phyloP scores from a whole-genome alignment of 2,113 vertebrate species.

The Aphyosemion australe region DNA sequence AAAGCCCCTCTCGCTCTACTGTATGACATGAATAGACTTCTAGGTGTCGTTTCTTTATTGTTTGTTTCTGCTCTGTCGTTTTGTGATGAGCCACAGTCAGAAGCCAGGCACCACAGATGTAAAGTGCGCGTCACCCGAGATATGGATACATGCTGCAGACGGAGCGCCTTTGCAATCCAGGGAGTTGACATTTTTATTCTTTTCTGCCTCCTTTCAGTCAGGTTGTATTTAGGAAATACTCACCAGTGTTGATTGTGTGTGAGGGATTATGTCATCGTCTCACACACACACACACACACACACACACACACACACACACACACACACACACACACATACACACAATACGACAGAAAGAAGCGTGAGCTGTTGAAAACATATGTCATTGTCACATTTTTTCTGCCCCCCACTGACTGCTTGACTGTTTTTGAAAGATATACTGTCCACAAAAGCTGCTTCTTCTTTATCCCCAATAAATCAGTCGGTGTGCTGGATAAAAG shows the following conservation, averaged over 20 bases:
- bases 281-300: not conserved
- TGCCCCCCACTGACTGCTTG: conserved; percentile 38
- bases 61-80: conserved; percentile 53
- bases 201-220: conserved; percentile 29
- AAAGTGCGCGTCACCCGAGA: conserved; percentile 38
- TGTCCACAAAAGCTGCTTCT: conserved; percentile 66
- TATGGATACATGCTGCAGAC: conserved; percentile 10
- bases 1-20: conserved; percentile 66
- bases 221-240: conserved; percentile 49
- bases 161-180: conserved; percentile 42
- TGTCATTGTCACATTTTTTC: conserved; percentile 68
- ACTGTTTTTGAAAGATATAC: conserved; percentile 74
- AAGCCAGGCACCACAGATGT: conserved; percentile 58
- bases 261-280: conserved; percentile 66
- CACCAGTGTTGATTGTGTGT: conserved; percentile 45
- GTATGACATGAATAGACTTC: conserved; percentile 83
- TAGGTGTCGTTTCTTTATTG: conserved; percentile 64
- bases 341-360: conserved; percentile 31
- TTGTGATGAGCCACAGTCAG: conserved; percentile 68
- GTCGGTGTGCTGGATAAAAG: conserved; percentile 63
- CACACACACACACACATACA: conserved; percentile 1
- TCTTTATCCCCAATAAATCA: conserved; percentile 71
- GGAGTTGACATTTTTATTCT: conserved; percentile 56
- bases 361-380: conserved; percentile 56
- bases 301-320: too few relatives aligned